Base-by-base conservation (phyloP, 2,797 vertebrate genomes). In the Notoglanidium macrostoma region DNA sequence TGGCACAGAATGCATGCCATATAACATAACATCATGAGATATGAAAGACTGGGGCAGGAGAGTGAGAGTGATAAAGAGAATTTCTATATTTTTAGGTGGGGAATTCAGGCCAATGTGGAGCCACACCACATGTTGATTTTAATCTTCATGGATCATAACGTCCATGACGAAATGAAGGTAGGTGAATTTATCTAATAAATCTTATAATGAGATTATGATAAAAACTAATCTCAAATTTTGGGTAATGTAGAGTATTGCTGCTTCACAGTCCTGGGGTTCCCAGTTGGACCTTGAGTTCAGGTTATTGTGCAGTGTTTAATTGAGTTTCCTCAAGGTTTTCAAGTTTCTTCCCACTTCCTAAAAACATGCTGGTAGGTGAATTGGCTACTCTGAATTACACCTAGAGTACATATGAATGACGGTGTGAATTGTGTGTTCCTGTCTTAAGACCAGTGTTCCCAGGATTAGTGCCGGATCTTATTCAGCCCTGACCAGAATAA, bases 1-100 rank as follows among this genome's bases (percentile, higher is more conserved):
- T 92, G 87, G 90, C 68, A 91, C 91, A 92, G 90, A 92, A 91
- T 93, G 46, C 63, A 79, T 44, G 80, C n/a, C 46, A 67, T 32
- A 83, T 67, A 67, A 46, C 79, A 82, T 7, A 9, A 65, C 59
- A 67, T 81, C 78, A 81, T 14, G 57, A 81, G 57, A 63, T 26
- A 57, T 12, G 26, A 82, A 82, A 49, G 61, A 83, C 15, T 83
- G 44, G 17, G 15, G 15, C 10, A 65, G 61, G 46, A 67, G 61
- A 49, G 17, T 49, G 15, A 82, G 23, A 49, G 61, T 2, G 8
- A 6, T 29, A 17, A 65, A 82, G 79, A 40, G 79, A 65, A 65
- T 65, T 67, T 46, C 35, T 59, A n/a, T 2, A 59, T 44, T 32
- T 76, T 44, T 55, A 40, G 3, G 17, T 5, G 19, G 44, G 61